A percentile compares a stretch with the other conserved stretches of the same genome.
Conservation (phyloP, 64 coral and sea anemone species). For the Actinia tenebrosa region DNA sequence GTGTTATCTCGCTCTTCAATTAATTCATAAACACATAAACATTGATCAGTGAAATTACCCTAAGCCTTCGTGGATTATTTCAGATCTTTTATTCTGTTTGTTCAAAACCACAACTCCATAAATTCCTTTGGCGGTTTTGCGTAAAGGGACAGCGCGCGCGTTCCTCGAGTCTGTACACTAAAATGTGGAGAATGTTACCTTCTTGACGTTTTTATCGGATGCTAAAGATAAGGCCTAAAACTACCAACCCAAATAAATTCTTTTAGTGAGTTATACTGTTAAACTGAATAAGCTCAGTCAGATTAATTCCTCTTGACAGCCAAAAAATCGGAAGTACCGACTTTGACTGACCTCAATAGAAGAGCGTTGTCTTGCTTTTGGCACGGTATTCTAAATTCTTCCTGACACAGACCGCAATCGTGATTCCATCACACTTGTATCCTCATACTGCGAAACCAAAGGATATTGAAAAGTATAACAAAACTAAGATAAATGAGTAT, state of each 20-base stretch:
- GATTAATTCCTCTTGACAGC: slow-evolving; percentile 25
- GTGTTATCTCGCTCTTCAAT: neutral
- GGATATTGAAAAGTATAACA: slow-evolving; percentile 19
- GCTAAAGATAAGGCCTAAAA: neutral
- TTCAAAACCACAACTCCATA: slow-evolving; percentile 12
- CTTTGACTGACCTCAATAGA: slow-evolving; percentile 12
- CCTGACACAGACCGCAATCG: slow-evolving; percentile 3
- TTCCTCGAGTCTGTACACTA: neutral
- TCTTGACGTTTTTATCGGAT: slow-evolving; percentile 16
- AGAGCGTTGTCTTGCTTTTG: slow-evolving; percentile 5
- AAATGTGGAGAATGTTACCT: slow-evolving; percentile 10
- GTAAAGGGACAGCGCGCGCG: neutral
- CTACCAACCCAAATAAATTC: slow-evolving; percentile 1
- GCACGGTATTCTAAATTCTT: slow-evolving; percentile 25
- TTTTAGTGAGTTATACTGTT: slow-evolving; percentile 3
- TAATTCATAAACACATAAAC: slow-evolving; percentile 18
- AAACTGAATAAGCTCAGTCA: neutral
- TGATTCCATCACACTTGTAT: slow-evolving; percentile 23
- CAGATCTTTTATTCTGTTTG: neutral
- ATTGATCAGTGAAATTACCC: neutral
- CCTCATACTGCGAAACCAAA: slow-evolving; percentile 14
- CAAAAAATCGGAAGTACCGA: slow-evolving; percentile 13
- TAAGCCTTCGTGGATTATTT: neutral
- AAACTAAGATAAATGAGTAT: slow-evolving; percentile 2
- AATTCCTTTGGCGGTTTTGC: slow-evolving; percentile 1